Percentiles rank a stretch among this genome's conserved stretches.
These are phyloP conservation scores for Cataglyphis cursor DNA, from an alignment of 2,888 invertebrate species.

Conservation along the genomic window DNA sequence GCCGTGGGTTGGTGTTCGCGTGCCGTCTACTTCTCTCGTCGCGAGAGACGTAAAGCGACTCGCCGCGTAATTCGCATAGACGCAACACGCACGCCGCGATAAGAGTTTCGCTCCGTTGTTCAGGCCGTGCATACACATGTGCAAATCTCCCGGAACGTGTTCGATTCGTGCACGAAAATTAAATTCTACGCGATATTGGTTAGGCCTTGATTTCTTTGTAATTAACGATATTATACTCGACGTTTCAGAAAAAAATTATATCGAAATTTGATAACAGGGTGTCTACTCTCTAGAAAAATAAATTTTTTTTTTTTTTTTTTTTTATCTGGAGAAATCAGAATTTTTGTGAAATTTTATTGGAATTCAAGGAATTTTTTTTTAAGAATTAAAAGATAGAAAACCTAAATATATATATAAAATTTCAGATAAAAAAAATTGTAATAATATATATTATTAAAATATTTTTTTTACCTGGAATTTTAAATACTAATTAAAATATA, in stretches of 20 bases:
- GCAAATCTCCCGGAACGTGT: slow-evolving; percentile 37
- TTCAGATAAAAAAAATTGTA: too few species aligned
- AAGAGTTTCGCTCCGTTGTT: slow-evolving; percentile 32
- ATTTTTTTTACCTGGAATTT: too few species aligned
- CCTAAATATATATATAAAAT: too few species aligned
- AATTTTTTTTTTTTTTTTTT: too few species aligned
- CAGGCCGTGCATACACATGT: neutral
- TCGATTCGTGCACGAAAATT: slow-evolving; percentile 39
- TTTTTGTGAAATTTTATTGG: too few species aligned
- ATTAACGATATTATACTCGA: neutral
- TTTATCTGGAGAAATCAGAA: too few species aligned
- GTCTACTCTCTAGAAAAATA: too few species aligned
- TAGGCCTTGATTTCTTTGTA: neutral
- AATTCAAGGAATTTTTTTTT: too few species aligned
- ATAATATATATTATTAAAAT: too few species aligned
- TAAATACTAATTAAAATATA: too few species aligned
- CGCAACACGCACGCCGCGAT: slow-evolving; percentile 51
- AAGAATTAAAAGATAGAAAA: too few species aligned
- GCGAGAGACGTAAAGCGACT: slow-evolving; percentile 41
- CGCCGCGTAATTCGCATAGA: slow-evolving; percentile 54
- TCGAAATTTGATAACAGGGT: neutral
- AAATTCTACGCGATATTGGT: slow-evolving; percentile 24
- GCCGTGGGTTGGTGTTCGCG: slow-evolving; percentile 39
- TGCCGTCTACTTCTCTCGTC: slow-evolving; percentile 44
- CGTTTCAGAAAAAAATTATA: neutral